Percentiles rank a stretch among this genome's conserved stretches.
Conservation (phyloP, 2,113 vertebrate genomes). For the Zosterops borbonicus region DNA sequence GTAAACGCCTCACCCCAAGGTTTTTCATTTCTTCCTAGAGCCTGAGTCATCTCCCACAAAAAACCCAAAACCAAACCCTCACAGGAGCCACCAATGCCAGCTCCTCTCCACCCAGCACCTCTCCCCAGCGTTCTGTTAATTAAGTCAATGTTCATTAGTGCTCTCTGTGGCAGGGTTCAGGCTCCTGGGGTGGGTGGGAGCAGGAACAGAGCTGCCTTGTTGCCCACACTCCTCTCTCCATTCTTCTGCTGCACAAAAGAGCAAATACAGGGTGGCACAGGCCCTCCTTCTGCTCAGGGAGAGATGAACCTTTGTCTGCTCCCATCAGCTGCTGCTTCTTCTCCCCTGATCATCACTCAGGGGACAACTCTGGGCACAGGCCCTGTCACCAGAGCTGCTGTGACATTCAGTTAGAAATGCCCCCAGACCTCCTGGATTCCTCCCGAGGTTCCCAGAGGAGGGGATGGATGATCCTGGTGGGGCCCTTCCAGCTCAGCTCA, state of each 20-base stretch:
- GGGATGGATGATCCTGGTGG: not conserved
- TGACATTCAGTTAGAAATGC: accelerated
- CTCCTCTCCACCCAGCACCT: slow-evolving; percentile 27
- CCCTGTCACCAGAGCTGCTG: not conserved
- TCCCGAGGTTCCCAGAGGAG: too few species aligned
- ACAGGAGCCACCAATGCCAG: not conserved
- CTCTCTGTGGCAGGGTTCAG: not conserved
- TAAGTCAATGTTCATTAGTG: not conserved
- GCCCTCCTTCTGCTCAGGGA: not conserved
- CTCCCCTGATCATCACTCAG: not conserved
- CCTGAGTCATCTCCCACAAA: not conserved
- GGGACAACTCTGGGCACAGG: not conserved
- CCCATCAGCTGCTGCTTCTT: not conserved
- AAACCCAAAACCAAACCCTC: not conserved
- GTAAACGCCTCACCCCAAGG: not conserved
- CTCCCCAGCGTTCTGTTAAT: not conserved
- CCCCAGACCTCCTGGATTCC: not conserved
- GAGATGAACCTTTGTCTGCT: slow-evolving; percentile 11
- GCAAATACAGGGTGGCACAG: not conserved
- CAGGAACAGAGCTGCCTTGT: slow-evolving; percentile 62
- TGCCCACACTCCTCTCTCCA: slow-evolving; percentile 20
- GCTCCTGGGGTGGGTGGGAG: slow-evolving; percentile 20
- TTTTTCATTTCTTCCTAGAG: not conserved
- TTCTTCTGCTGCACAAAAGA: slow-evolving; percentile 44
- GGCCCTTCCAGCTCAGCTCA: not conserved